These are phyloP conservation scores for Ephestia elutella DNA, from an alignment of 1,140 invertebrate species.

Conservation along the genomic window DNA sequence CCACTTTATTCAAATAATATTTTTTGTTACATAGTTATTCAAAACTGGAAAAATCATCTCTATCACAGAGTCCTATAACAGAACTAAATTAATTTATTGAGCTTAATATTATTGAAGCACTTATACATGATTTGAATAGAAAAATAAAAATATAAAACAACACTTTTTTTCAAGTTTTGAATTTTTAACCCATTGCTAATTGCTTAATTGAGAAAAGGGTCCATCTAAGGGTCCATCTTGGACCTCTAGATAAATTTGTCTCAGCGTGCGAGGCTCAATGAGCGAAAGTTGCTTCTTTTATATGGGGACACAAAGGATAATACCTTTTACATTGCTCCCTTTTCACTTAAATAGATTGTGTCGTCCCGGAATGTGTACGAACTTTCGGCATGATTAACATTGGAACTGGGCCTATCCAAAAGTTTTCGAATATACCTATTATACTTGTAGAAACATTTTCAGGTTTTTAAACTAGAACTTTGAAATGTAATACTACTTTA, in stretches of 20 bases:
- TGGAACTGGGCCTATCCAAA: background rate
- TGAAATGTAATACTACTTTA: no score
- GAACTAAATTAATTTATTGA: no score
- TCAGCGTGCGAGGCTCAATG: conserved; percentile 23
- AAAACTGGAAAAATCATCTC: no score
- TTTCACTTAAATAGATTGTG: conserved; percentile 21
- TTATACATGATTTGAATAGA: no score
- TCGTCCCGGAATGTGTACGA: background rate
- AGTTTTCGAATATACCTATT: background rate
- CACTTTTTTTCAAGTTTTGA: conserved; percentile 26
- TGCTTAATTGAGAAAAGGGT: conserved; percentile 37
- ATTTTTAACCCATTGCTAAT: conserved; percentile 29
- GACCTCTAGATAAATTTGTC: conserved; percentile 33
- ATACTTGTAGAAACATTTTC: no score
- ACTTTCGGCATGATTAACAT: background rate
- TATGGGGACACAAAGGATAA: conserved; percentile 17
- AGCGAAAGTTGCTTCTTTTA: conserved; percentile 21
- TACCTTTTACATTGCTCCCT: conserved; percentile 21
- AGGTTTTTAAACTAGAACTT: background rate
- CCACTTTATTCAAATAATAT: no score
- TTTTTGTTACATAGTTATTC: no score
- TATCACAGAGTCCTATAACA: no score
- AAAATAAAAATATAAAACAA: no score
- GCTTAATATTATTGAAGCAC: no score
- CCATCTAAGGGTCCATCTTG: conserved; percentile 28